Base-by-base conservation (phyloP, 1,140 invertebrate species). In the Ips nitidus region DNA sequence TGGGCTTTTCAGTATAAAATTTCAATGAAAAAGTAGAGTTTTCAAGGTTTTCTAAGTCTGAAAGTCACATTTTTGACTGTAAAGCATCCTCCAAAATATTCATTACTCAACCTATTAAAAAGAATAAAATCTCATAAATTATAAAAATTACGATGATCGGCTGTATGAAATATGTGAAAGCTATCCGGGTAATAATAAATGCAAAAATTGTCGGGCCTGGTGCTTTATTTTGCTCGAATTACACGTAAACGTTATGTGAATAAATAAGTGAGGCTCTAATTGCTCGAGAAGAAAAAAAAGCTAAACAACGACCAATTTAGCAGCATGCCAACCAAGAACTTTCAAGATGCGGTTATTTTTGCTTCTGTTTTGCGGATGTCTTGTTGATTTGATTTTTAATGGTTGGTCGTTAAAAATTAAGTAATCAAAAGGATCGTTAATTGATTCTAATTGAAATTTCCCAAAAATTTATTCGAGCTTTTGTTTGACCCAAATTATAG, bases 221-320 rank as follows among this genome's bases (percentile, higher is more conserved):
- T 22, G 22, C 22, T 22, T 53, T 1, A 22, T 4, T 53, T 53
- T 53, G 39, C 3, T 41, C 40, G 5, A 40, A 41, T 41, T 58
- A 58, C 40, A 41, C 41, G 41, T 58, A 58, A 41, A 58, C 37
- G 41, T 58, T 58, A 58, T 58, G 41, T 58, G 56, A 58, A 58
- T 58, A 57, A 57, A 57, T 58, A 36, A 22, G 22, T 61, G 41
- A 37, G 58, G 8, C 41, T 37, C 58, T 61, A 61, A 61, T 61
- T 61, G 42, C 43, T 36, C 58, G 41, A 45, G 2, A 43, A 57
- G 22, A 37, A 61, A 61, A 43, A 45, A 45, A 36, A 55, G 37
- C 52, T 55, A 55, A 55, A 55, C 52, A 55, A 37, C 2, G 37
- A 37, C 52, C 52, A 45, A 45, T 61, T 61, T 61, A 61, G 58